Conservation (phyloP, 1,140 invertebrate genomes). For the Lucilia sericata region DNA sequence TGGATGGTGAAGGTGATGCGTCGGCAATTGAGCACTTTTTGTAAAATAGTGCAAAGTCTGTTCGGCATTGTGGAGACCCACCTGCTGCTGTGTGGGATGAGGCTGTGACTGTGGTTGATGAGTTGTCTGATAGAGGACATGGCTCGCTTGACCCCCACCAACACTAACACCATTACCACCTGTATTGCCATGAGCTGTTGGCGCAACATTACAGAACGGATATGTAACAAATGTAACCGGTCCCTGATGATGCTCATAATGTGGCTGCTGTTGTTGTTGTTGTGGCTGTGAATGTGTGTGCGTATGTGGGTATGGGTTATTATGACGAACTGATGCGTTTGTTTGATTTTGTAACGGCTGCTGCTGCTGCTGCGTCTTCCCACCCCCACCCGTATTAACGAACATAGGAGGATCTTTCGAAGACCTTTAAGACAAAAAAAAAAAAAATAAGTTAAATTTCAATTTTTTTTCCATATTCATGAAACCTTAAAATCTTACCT, state of each 20-base stretch:
- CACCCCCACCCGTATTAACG: conserved; percentile 66
- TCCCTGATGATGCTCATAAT: conserved; percentile 52
- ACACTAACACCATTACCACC: background rate
- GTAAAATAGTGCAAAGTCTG: conserved; percentile 27
- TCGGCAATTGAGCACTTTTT: conserved; percentile 18
- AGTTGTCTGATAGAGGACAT: background rate
- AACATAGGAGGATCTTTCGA: conserved; percentile 66
- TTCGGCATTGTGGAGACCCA: background rate
- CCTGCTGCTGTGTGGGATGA: conserved; percentile 43
- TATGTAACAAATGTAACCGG: conserved; percentile 53
- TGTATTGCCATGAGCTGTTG: conserved; percentile 50
- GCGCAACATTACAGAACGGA: conserved; percentile 46
- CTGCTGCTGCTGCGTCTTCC: conserved; percentile 57
- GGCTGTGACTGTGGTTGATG: conserved; percentile 46
- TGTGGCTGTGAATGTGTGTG: conserved; percentile 45
- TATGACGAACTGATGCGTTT: conserved; percentile 49
- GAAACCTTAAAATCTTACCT: background rate
- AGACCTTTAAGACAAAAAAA: conserved; percentile 60
- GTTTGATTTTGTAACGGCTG: conserved; percentile 29
- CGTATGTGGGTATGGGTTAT: conserved; percentile 53
- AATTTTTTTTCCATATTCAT: too few species aligned
- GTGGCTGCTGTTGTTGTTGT: conserved; percentile 49
- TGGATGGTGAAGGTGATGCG: conserved; percentile 28
- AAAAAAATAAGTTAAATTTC: background rate
- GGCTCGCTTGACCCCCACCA: background rate